Percentiles rank a stretch among this genome's conserved stretches.
Evolutionary conservation across 1,140 invertebrate species (phyloP).

Genomic region (Procambarus virginalis): DNA sequence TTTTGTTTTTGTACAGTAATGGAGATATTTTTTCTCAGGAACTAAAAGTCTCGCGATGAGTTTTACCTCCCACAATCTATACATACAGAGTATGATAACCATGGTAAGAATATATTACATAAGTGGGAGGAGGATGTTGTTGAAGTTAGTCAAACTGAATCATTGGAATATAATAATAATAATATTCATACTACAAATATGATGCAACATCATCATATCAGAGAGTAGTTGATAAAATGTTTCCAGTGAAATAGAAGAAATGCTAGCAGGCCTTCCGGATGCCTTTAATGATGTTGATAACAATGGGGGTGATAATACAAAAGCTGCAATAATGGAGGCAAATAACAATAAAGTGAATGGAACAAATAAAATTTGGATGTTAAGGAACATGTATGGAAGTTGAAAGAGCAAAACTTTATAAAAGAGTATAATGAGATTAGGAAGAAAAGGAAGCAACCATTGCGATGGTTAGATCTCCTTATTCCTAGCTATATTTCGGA

Average conservation of each 20-base stretch:
- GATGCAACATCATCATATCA: background rate
- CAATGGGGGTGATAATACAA: background rate
- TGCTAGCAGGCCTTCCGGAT: background rate
- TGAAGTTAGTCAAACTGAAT: background rate
- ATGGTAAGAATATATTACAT: slow-evolving; percentile 3
- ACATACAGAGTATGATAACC: background rate
- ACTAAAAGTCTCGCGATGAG: background rate
- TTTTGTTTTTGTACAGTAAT: slow-evolving; percentile 3
- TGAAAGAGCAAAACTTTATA: background rate
- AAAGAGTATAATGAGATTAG: background rate
- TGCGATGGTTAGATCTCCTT: background rate
- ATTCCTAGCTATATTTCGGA: background rate
- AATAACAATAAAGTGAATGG: too few species aligned
- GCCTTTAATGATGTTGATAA: too few species aligned
- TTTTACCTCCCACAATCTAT: background rate
- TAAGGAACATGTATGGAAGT: background rate
- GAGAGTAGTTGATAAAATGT: background rate
- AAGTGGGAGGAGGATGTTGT: slow-evolving; percentile 5
- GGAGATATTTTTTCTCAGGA: slow-evolving; percentile 27
- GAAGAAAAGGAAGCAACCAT: background rate
- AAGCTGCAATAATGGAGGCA: background rate
- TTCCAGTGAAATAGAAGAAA: background rate
- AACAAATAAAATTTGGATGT: background rate
- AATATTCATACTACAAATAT: background rate
- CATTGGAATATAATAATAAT: background rate